Conservation (phyloP, 2,888 invertebrate genomes). For the Clostera curtula region DNA sequence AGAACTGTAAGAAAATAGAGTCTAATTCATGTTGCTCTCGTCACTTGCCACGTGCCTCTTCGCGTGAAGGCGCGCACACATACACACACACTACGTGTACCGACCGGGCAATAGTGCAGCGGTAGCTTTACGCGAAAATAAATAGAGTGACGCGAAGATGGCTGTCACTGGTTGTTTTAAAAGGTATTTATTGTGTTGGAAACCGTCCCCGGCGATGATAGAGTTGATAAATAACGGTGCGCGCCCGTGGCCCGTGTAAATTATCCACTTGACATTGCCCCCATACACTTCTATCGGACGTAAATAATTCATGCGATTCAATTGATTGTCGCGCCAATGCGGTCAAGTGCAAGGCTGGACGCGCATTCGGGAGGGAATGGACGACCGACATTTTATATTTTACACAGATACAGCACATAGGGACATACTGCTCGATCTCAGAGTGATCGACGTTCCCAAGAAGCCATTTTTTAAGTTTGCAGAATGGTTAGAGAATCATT, state of each 20-base stretch:
- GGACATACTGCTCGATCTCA: no score
- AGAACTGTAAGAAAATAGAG: no score
- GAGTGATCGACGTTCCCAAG: no score
- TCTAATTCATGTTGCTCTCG: no score
- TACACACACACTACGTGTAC: slow-evolving; percentile 10
- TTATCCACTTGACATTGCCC: slow-evolving; percentile 27
- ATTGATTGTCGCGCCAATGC: slow-evolving; percentile 13
- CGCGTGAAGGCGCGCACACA: no score
- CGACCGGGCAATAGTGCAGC: slow-evolving; percentile 2
- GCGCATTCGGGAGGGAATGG: no score
- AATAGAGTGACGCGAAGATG: slow-evolving; percentile 15
- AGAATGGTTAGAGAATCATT: no score
- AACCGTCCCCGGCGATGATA: slow-evolving; percentile 8
- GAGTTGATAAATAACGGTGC: slow-evolving; percentile 8
- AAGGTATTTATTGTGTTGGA: slow-evolving; percentile 14
- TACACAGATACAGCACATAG: no score
- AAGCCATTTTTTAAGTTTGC: no score
- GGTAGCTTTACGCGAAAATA: slow-evolving; percentile 28
- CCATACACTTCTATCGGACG: slow-evolving; percentile 12
- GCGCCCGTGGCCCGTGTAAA: slow-evolving; percentile 16
- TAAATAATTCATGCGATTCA: slow-evolving; percentile 15
- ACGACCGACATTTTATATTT: no score
- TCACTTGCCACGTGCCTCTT: no score
- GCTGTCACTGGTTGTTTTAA: slow-evolving; percentile 9
- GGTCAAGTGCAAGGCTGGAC: slow-evolving; percentile 27